Conservation (phyloP, 30 jellyfish, hydroid and myxozoan species). For the Calvadosia cruxmelitensis region DNA sequence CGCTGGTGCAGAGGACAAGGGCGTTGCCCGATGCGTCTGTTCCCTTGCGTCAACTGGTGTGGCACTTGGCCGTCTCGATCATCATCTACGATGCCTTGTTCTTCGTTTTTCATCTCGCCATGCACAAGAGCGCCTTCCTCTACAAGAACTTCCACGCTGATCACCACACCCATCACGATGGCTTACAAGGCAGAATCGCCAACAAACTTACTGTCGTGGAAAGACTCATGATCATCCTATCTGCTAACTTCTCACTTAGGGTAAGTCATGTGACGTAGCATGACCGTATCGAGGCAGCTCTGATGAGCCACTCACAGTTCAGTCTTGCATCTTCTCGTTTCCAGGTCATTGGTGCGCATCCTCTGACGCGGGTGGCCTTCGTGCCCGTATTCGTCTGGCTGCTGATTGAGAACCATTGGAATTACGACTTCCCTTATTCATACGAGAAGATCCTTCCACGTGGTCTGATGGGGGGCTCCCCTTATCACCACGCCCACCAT, state of each 20-base stretch:
- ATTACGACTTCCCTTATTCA: background rate
- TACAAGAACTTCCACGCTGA: background rate
- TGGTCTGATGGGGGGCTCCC: background rate
- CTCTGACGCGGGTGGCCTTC: background rate
- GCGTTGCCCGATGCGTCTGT: background rate
- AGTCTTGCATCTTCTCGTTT: background rate
- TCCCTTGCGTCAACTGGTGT: background rate
- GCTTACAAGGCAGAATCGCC: background rate
- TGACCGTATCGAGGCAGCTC: no score
- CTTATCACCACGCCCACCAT: slow-evolving; percentile 1
- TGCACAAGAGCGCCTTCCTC: background rate
- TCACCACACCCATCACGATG: background rate
- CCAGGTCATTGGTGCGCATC: background rate
- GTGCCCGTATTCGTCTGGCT: background rate
- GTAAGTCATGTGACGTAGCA: no score
- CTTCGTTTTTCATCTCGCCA: background rate
- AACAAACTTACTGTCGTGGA: background rate
- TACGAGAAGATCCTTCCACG: background rate
- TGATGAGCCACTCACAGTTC: no score
- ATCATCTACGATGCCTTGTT: background rate
- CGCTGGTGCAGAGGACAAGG: background rate
- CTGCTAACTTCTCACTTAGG: background rate
- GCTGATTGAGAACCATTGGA: background rate
- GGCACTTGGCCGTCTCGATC: background rate
- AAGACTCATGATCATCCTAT: background rate